Conservation (phyloP, 2,888 invertebrate genomes). For the Oxytorus armatus region DNA sequence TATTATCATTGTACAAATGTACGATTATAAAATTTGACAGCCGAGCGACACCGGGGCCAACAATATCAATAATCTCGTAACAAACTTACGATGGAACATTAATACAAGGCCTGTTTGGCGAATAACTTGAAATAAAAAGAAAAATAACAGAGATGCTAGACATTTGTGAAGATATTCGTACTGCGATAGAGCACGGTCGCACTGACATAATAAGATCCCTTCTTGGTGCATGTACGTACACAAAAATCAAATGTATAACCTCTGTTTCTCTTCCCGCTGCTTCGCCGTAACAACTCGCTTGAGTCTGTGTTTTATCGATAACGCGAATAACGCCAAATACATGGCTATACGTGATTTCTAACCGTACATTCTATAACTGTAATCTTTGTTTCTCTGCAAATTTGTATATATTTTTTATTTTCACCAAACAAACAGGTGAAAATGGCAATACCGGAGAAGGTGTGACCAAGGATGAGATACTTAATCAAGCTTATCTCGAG, state of each 20-base stretch:
- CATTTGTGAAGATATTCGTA: conserved; percentile 85
- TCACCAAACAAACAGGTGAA: conserved; percentile 80
- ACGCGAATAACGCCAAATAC: neutral
- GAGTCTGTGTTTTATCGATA: conserved; percentile 54
- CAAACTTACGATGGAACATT: conserved; percentile 46
- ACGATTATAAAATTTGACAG: conserved; percentile 53
- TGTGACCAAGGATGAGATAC: conserved; percentile 84
- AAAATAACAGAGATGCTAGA: conserved; percentile 81
- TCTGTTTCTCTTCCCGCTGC: conserved; percentile 60
- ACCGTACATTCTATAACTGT: conserved; percentile 5
- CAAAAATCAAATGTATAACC: conserved; percentile 64
- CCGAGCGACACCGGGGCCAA: conserved; percentile 33
- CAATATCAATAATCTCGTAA: conserved; percentile 5
- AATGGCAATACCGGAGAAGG: conserved; percentile 80
- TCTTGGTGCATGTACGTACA: conserved; percentile 85
- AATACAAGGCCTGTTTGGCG: conserved; percentile 5
- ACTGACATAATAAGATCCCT: conserved; percentile 86
- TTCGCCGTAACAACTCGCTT: conserved; percentile 30
- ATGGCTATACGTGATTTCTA: neutral
- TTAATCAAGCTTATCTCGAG: conserved; percentile 84
- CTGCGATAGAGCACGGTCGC: conserved; percentile 86
- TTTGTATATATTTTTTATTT: conserved; percentile 3
- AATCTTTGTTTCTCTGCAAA: no score
- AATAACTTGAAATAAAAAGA: conserved; percentile 6
- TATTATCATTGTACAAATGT: neutral